These are phyloP conservation scores for Pammene aurita DNA, from an alignment of 2,888 invertebrate genomes.

Conservation along the genomic window DNA sequence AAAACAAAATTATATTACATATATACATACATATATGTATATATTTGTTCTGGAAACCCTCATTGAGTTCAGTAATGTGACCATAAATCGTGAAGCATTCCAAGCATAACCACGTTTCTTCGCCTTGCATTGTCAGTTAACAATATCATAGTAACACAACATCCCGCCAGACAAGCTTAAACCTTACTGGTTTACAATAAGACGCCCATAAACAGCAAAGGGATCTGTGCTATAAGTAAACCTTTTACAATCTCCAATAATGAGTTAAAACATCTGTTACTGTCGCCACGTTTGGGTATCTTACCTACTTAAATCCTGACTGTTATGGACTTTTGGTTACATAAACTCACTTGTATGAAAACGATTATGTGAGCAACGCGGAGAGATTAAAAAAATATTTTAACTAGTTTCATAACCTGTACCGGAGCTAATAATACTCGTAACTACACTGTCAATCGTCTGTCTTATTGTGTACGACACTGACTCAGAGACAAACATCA, in stretches of 20 bases:
- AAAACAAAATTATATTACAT: neutral
- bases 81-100: slow-evolving; percentile 23
- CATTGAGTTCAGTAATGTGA: neutral
- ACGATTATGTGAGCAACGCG: slow-evolving; percentile 15
- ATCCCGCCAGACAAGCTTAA: neutral
- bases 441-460: too few species aligned
- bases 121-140: slow-evolving; percentile 25
- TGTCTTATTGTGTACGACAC: neutral
- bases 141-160: neutral
- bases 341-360: slow-evolving; percentile 30
- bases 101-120: slow-evolving; percentile 18
- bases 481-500: too few species aligned
- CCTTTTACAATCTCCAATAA: slow-evolving; percentile 34
- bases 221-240: slow-evolving; percentile 14
- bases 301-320: slow-evolving; percentile 43
- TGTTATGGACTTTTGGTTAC: slow-evolving; percentile 27
- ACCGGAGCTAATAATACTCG: neutral
- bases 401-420: slow-evolving; percentile 1
- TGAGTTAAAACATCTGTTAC: slow-evolving; percentile 49
- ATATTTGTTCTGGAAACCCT: neutral
- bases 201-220: neutral
- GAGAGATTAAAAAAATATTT: slow-evolving; percentile 16
- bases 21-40: too few species aligned
- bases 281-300: slow-evolving; percentile 53
- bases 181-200: slow-evolving; percentile 1